Evolutionary conservation across 2,888 invertebrate genomes (phyloP), one percentile per base, ranked within the genome.

Genomic region (Heliconius ethilla): DNA sequence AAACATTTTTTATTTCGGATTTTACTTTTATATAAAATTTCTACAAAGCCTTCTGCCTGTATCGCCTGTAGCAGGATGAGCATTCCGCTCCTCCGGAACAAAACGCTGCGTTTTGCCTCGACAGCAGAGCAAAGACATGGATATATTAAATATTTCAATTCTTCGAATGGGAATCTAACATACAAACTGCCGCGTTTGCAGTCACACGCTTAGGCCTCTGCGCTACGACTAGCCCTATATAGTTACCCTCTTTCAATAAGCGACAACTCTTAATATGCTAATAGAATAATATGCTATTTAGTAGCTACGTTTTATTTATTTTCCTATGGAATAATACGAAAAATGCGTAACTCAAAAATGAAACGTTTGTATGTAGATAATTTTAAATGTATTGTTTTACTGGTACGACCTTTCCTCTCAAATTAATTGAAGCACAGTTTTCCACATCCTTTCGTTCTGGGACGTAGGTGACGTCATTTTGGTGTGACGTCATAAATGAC

Each of bases 401-500:
- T 59, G 6, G 7, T 72, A 33, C 59, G 59, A 59, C 59, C 22
- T 72, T 15, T 37, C 4, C 29, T 29, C n/a, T 59, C 15, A 55
- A 72, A 11, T 33, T 69, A 69, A 70, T 55, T 72, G 33, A 59
- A 40, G n/a, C n/a, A 40, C 69, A 33, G 33, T 59, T 72, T 59
- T 72, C 70, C 18, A 55, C 37, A 55, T 65, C 65, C 55, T 75
- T 62, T 22, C 27, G 40, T 74, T 74, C 40, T 63, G 37, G 63
- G 18, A 63, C 59, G 1, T 25, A 6, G 63, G 18, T 63, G 62
- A 74, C 74, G 63, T 74, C 59, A 15, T 27, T 40, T 22, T 6
- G 63, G 3, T 22, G 27, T 74, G 63, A 62, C 63, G 74, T 74
- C 74, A 74, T 63, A 74, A 45, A 62, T 63, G 40, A 63, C 62